phyloP scores from a whole-genome alignment of 2,888 invertebrate genomes.

The Luffia ferchaultella region DNA sequence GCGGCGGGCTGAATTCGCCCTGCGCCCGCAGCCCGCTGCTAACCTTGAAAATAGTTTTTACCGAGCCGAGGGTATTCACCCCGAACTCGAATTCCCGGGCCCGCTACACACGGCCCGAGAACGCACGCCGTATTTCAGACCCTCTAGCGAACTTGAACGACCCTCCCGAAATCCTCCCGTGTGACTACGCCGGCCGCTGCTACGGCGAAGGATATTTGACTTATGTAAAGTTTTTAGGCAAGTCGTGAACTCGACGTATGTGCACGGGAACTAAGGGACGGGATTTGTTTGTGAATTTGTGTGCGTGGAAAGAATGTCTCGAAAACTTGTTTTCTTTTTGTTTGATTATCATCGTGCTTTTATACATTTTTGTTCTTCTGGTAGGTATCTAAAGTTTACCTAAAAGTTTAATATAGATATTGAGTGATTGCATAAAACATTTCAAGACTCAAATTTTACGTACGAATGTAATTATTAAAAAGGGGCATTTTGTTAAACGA shows the following conservation, averaged over 20 bases:
- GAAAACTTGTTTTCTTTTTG: slow-evolving; percentile 33
- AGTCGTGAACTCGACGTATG: slow-evolving; percentile 36
- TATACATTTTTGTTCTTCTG: no score
- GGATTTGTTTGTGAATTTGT: slow-evolving; percentile 41
- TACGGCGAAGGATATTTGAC: slow-evolving; percentile 56
- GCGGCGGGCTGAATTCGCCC: not conserved
- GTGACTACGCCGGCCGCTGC: slow-evolving; percentile 43
- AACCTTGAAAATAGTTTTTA: slow-evolving; percentile 68
- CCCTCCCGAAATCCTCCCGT: slow-evolving; percentile 11
- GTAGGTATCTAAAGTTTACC: no score
- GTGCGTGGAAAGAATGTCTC: slow-evolving; percentile 8
- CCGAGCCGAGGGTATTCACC: slow-evolving; percentile 64
- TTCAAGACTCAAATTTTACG: no score
- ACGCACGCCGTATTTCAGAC: not conserved
- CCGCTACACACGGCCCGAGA: slow-evolving; percentile 40
- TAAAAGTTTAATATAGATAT: no score
- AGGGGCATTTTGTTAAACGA: no score
- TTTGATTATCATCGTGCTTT: no score
- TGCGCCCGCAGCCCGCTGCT: slow-evolving; percentile 30
- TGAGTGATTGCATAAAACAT: no score
- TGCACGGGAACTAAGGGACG: slow-evolving; percentile 24
- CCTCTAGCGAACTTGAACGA: not conserved
- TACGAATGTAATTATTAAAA: no score
- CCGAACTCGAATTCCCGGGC: slow-evolving; percentile 59
- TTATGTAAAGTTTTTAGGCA: slow-evolving; percentile 44